Percentiles rank a stretch among this genome's conserved stretches.
phyloP scores from a whole-genome alignment of 2,888 invertebrate species.

The Osedax fenrisi region DNA sequence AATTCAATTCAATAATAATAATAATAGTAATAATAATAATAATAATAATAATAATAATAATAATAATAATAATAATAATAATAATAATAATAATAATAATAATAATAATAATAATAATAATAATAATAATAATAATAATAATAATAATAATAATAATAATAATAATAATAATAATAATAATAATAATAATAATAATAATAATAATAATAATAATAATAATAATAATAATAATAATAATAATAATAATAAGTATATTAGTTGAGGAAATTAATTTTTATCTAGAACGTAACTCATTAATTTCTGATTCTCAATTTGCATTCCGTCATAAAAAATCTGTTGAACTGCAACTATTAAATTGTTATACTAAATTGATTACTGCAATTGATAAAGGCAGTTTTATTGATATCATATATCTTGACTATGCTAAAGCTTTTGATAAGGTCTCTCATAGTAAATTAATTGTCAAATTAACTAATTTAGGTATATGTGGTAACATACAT shows the following conservation, averaged over 20 bases:
- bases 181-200: background rate
- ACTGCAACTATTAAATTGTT: too few species aligned
- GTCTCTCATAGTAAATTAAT: too few species aligned
- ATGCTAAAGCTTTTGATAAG: too few species aligned
- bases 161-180: background rate
- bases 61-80: background rate
- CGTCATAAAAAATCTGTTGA: too few species aligned
- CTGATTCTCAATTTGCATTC: too few species aligned
- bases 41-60: background rate
- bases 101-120: background rate
- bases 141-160: background rate
- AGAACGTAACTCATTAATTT: too few species aligned
- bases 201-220: background rate
- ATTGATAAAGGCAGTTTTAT: too few species aligned
- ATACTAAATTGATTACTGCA: too few species aligned
- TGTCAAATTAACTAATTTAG: too few species aligned
- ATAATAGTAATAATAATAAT: background rate
- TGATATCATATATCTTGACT: too few species aligned
- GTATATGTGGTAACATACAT: too few species aligned
- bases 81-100: background rate
- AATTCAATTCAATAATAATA: background rate
- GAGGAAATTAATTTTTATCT: too few species aligned
- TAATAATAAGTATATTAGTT: background rate
- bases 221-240: background rate
- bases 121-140: background rate